phyloP scores from a whole-genome alignment of 2,888 invertebrate genomes.

The Conomelus anceps region DNA sequence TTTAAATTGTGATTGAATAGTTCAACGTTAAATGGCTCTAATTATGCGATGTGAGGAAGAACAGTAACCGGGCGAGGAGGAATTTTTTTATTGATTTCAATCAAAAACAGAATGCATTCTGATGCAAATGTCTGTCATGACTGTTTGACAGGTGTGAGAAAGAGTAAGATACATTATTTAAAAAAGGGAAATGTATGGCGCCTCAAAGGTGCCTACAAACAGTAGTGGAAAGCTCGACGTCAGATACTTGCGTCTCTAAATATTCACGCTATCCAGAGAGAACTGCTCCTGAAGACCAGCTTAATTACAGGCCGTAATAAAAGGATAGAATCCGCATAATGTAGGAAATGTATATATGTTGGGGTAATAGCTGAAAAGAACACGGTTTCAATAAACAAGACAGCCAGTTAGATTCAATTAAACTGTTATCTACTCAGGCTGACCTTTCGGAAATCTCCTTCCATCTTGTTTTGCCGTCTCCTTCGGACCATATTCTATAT shows the following conservation, averaged over 20 bases:
- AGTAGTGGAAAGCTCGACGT: background rate
- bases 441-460: background rate
- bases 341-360: background rate
- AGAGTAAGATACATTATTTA: background rate
- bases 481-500: background rate
- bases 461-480: background rate
- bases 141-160: background rate
- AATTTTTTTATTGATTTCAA: background rate
- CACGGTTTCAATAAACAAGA: background rate
- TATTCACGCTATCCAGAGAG: background rate
- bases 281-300: background rate
- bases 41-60: background rate
- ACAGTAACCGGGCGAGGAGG: background rate
- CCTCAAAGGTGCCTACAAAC: background rate
- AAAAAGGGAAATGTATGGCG: background rate
- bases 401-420: background rate
- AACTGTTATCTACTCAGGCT: background rate
- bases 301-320: background rate
- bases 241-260: background rate
- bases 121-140: background rate
- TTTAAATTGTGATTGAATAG: background rate
- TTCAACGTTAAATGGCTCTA: background rate
- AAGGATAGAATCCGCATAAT: background rate
- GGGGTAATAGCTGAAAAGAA: background rate
- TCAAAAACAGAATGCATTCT: no score